These are phyloP conservation scores for Podabrus alpinus DNA, from an alignment of 2,888 invertebrate species.

Conservation along the genomic window DNA sequence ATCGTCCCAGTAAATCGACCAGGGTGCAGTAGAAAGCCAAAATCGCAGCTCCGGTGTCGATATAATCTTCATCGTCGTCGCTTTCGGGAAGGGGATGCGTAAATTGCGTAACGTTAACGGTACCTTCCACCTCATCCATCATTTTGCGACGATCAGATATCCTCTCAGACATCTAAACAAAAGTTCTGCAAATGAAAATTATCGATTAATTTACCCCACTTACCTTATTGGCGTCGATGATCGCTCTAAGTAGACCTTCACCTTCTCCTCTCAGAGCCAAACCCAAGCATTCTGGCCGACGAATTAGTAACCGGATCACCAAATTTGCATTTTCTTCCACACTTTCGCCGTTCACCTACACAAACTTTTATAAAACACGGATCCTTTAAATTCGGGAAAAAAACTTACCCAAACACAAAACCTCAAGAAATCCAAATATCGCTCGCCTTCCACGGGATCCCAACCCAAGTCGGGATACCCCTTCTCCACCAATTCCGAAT, in stretches of 20 bases:
- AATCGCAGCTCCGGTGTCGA: conserved; percentile 98
- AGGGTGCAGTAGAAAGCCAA: conserved; percentile 97
- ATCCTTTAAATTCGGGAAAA: neutral
- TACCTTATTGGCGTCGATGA: conserved; percentile 92
- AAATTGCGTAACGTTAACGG: conserved; percentile 68
- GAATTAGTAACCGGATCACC: conserved; percentile 94
- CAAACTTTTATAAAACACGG: neutral
- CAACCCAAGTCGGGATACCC: conserved; percentile 99
- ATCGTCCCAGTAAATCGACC: conserved; percentile 94
- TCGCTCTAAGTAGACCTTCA: conserved; percentile 93
- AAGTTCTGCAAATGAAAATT: neutral
- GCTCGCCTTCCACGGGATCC: conserved; percentile 99
- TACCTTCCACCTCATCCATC: conserved; percentile 79
- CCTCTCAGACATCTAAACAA: conserved; percentile 81
- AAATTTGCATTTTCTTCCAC: conserved; percentile 99
- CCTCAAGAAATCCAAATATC: conserved; percentile 95
- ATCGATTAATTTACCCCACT: neutral
- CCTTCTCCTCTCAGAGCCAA: conserved; percentile 98
- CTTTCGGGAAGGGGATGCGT: conserved; percentile 90
- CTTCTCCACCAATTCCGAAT: conserved; percentile 94
- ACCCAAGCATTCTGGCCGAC: conserved; percentile 97
- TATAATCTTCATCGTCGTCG: conserved; percentile 98
- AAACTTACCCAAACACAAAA: conserved; percentile 95
- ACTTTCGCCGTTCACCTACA: conserved; percentile 83
- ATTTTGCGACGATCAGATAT: conserved; percentile 82